Evolutionary conservation across 2,888 invertebrate species (phyloP).

Genomic region (Fissipunctia ypsillon): DNA sequence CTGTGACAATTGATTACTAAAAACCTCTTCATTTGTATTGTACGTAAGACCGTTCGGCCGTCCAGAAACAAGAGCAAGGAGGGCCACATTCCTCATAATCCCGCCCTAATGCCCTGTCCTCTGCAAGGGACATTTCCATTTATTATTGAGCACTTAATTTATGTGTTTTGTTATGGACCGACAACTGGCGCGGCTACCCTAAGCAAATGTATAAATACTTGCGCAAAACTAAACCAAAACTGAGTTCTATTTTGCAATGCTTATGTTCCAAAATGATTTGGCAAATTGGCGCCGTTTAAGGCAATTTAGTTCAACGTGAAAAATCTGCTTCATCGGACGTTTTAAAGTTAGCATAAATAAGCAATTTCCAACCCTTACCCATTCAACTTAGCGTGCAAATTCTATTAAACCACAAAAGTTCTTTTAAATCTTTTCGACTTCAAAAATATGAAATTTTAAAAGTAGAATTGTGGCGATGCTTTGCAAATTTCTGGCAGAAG

Average conservation of each 20-base stretch:
- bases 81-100: conserved; percentile 88
- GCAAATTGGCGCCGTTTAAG: conserved; percentile 48
- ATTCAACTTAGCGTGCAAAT: conserved; percentile 63
- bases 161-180: conserved; percentile 91
- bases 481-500: conserved; percentile 38
- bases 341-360: conserved; percentile 75
- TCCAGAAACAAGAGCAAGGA: conserved; percentile 77
- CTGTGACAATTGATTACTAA: conserved; percentile 64
- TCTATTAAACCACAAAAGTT: conserved; percentile 57
- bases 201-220: conserved; percentile 70
- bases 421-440: conserved; percentile 74
- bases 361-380: conserved; percentile 68
- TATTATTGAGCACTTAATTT: conserved; percentile 91
- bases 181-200: conserved; percentile 81
- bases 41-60: conserved; percentile 64
- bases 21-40: conserved; percentile 66
- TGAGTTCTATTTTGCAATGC: conserved; percentile 40
- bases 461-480: conserved; percentile 72
- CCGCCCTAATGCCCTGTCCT: conserved; percentile 90
- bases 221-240: conserved; percentile 47
- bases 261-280: conserved; percentile 62
- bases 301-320: conserved; percentile 64
- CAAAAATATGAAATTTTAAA: conserved; percentile 73
- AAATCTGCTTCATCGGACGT: conserved; percentile 82
- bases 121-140: conserved; percentile 91